These are phyloP conservation scores for Temnopleurus reevesii DNA, from an alignment of 53 echinoderm and acorn worm species.

Conservation along the genomic window DNA sequence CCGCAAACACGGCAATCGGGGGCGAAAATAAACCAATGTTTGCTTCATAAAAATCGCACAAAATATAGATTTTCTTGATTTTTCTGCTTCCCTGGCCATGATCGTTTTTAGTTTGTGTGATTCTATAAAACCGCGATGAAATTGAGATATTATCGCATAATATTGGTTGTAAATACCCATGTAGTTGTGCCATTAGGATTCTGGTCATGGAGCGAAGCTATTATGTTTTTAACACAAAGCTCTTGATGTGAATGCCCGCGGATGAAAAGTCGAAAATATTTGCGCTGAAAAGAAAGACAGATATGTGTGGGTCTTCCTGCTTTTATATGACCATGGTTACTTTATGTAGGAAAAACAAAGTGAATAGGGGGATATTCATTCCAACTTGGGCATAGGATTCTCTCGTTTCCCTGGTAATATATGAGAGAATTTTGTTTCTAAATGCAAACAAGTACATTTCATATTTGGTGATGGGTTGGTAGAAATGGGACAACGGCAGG, in stretches of 20 bases:
- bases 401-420: no score
- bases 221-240: conserved; percentile 26
- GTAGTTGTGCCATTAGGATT: background rate
- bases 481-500: no score
- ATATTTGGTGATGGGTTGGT: no score
- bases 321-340: background rate
- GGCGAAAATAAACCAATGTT: background rate
- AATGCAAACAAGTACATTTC: no score
- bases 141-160: background rate
- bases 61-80: conserved; percentile 18
- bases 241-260: conserved; percentile 31
- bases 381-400: background rate
- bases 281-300: conserved; percentile 11
- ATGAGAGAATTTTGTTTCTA: no score
- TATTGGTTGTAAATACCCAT: conserved; percentile 26
- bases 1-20: background rate
- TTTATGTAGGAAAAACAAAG: background rate
- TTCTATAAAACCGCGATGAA: conserved; percentile 15
- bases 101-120: background rate
- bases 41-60: background rate
- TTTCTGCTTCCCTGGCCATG: background rate
- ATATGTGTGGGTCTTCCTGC: conserved; percentile 22
- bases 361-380: conserved; percentile 31
- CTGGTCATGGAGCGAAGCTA: background rate
- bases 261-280: conserved; percentile 38